Conservation (phyloP, 2,888 invertebrate species). For the Orthosia cruda region DNA sequence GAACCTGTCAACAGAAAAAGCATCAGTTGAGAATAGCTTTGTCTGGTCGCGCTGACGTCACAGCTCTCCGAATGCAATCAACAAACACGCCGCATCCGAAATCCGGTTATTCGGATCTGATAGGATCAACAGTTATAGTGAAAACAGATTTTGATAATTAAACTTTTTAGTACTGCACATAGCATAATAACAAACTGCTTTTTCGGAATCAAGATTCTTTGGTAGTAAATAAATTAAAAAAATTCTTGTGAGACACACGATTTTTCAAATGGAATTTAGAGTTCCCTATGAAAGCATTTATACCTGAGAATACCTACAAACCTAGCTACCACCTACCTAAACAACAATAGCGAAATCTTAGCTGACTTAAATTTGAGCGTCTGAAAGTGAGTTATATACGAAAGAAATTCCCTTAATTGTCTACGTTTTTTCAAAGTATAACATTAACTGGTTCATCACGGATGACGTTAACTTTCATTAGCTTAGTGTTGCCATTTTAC, state of each 20-base stretch:
- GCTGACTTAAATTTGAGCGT: no score
- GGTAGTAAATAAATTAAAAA: conserved; percentile 10
- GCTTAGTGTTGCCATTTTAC: no score
- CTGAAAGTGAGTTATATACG: no score
- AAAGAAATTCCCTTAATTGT: no score
- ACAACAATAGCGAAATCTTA: no score
- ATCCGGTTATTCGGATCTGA: background rate
- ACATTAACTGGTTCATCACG: no score
- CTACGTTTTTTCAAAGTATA: no score
- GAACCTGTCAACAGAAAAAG: background rate
- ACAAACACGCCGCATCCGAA: conserved; percentile 20
- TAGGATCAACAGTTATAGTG: conserved; percentile 12
- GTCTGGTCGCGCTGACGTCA: conserved; percentile 35
- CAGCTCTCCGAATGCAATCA: conserved; percentile 47
- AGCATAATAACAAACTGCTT: conserved; percentile 4
- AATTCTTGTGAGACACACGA: background rate
- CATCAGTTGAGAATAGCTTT: background rate
- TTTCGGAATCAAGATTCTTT: background rate
- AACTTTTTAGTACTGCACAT: conserved; percentile 7
- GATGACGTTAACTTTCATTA: no score
- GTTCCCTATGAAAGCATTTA: background rate
- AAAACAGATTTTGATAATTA: no score
- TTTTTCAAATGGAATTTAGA: background rate
- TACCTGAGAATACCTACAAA: no score
- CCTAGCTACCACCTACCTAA: no score